A percentile compares a stretch with the other conserved stretches of the same genome.
Evolutionary conservation across 2,888 invertebrate genomes (phyloP).

Genomic region (Acleris laterana): DNA sequence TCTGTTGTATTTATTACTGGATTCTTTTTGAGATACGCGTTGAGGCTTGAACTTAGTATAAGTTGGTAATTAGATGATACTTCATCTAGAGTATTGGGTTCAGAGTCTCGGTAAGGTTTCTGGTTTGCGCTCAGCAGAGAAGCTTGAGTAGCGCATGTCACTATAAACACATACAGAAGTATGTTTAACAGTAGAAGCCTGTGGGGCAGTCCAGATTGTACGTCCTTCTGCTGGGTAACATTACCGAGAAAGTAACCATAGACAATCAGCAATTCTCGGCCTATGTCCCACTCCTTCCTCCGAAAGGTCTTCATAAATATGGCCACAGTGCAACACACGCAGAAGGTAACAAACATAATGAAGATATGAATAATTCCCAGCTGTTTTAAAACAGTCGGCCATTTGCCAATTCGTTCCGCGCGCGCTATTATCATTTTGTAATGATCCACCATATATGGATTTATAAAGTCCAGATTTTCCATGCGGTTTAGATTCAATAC

Average conservation of each 20-base stretch:
- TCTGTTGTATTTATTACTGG: conserved; percentile 7
- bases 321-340: conserved; percentile 43
- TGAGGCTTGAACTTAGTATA: conserved; percentile 26
- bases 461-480: conserved; percentile 35
- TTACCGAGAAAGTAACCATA: conserved; percentile 54
- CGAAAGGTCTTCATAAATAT: conserved; percentile 45
- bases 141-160: conserved; percentile 50
- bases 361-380: conserved; percentile 23
- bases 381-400: conserved; percentile 38
- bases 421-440: conserved; percentile 34
- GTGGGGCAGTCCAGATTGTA: conserved; percentile 42
- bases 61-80: conserved; percentile 37
- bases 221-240: conserved; percentile 34
- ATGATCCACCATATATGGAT: conserved; percentile 40
- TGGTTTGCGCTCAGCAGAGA: conserved; percentile 48
- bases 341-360: conserved; percentile 39
- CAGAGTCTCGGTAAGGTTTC: conserved; percentile 45
- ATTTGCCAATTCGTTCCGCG: conserved; percentile 31
- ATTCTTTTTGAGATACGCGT: conserved; percentile 12
- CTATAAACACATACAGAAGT: conserved; percentile 48
- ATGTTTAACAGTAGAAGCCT: conserved; percentile 45
- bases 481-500: conserved; percentile 26
- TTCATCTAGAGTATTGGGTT: conserved; percentile 42
- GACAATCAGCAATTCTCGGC: conserved; percentile 46
- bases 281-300: conserved; percentile 37